Conservation (phyloP, 2,113 vertebrate genomes). For the Diphyllodes magnificus region DNA sequence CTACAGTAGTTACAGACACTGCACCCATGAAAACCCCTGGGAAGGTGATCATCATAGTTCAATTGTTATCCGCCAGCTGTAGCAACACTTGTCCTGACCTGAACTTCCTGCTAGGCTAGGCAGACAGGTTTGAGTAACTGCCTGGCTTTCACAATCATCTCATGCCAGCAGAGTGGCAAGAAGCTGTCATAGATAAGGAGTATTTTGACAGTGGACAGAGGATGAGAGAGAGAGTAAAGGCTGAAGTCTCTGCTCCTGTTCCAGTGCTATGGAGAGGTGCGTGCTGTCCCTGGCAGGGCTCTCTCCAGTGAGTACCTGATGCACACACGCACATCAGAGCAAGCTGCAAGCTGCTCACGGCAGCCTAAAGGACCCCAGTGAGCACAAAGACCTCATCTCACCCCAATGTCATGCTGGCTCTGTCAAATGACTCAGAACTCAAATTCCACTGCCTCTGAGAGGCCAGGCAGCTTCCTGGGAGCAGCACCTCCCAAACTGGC, state of each 20-base stretch:
- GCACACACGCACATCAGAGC: not conserved
- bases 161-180: not conserved
- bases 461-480: not conserved
- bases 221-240: not conserved
- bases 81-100: not conserved
- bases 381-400: not conserved
- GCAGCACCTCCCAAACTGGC: not conserved
- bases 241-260: not conserved
- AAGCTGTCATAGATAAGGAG: not conserved
- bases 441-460: not conserved
- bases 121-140: not conserved
- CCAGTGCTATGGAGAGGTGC: rapidly evolving
- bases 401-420: rapidly evolving
- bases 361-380: not conserved
- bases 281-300: not conserved
- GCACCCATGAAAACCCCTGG: not conserved
- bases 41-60: not conserved
- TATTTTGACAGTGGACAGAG: not conserved
- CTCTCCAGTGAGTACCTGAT: not conserved
- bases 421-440: not conserved
- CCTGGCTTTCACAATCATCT: not conserved
- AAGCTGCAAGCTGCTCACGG: not conserved
- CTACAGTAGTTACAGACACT: not conserved
- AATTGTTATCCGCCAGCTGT: not conserved
- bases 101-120: not conserved